phyloP scores from a whole-genome alignment of 2,797 vertebrate species.

The Sebastiscus tertius region DNA sequence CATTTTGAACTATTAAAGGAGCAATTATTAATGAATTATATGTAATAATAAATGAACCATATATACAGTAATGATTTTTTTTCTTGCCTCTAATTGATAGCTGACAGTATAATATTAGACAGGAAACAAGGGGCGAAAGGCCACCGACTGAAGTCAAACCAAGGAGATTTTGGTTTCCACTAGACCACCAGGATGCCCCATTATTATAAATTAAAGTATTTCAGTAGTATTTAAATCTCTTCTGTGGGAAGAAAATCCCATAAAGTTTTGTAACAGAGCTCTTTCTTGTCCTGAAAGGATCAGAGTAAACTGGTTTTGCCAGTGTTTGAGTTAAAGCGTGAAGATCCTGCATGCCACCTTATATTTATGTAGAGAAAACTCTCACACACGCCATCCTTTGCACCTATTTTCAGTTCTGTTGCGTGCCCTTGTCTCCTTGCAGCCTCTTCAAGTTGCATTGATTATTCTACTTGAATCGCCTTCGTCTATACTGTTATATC shows the following conservation, averaged over 20 bases:
- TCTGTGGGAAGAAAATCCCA: neutral
- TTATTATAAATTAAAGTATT: neutral
- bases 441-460: slow-evolving; percentile 38
- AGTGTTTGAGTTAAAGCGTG: neutral
- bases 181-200: too few species aligned
- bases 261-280: neutral
- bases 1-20: neutral
- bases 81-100: neutral
- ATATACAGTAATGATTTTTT: neutral
- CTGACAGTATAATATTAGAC: neutral
- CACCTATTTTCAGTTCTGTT: slow-evolving; percentile 25
- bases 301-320: neutral
- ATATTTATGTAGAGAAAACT: neutral
- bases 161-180: neutral
- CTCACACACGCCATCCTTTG: neutral
- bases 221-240: neutral
- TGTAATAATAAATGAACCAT: neutral
- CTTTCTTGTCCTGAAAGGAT: neutral
- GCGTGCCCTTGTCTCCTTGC: slow-evolving; percentile 17
- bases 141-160: fast-evolving
- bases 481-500: slow-evolving; percentile 20
- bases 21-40: neutral
- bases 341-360: neutral
- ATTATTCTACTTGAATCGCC: slow-evolving; percentile 35
- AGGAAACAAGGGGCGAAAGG: neutral